Evolutionary conservation across 2,113 vertebrate genomes (phyloP).

Genomic region (Thinocorus orbignyianus): DNA sequence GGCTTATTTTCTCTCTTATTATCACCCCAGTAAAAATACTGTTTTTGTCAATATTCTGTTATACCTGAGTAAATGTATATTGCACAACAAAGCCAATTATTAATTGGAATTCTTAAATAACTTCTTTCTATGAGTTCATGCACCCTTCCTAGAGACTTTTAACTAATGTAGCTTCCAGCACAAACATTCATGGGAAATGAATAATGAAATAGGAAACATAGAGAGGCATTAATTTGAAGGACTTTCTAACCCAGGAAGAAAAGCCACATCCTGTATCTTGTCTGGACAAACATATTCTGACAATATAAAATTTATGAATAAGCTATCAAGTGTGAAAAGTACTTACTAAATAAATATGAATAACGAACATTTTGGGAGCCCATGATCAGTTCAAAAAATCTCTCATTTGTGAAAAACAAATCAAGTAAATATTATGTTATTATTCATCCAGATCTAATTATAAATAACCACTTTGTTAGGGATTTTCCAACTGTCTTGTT

Average conservation of each 20-base stretch:
- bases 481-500: not conserved
- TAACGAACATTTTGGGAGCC: not conserved
- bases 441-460: not conserved
- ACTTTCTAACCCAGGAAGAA: not conserved
- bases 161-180: not conserved
- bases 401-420: not conserved
- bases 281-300: not conserved
- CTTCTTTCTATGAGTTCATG: not conserved
- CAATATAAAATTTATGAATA: not conserved
- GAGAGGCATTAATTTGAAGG: not conserved
- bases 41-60: not conserved
- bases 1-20: not conserved
- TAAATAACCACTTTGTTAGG: not conserved
- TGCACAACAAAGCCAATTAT: not conserved
- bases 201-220: not conserved
- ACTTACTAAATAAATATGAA: not conserved
- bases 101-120: not conserved
- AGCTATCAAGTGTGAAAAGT: not conserved
- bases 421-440: not conserved
- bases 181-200: not conserved
- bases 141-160: not conserved
- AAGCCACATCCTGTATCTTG: not conserved
- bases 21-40: not conserved
- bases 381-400: not conserved
- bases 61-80: not conserved